Percentiles rank a stretch among this genome's conserved stretches.
These are phyloP conservation scores for Anhinga anhinga DNA, from an alignment of 2,113 vertebrate species.

Conservation along the genomic window DNA sequence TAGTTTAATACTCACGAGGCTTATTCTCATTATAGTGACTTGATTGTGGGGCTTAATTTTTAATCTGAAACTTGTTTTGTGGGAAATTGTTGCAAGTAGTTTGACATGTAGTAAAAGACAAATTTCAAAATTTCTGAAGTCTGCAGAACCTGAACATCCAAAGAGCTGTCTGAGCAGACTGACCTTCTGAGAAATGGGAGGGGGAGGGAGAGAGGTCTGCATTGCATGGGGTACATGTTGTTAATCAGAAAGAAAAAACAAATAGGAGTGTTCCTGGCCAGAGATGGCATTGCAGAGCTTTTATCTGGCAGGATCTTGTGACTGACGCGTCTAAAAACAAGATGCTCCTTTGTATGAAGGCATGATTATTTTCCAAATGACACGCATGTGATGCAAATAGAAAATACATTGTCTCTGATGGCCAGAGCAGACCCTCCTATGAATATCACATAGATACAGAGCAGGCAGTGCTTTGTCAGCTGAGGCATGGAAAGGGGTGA, in stretches of 20 bases:
- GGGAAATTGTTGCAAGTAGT: neutral
- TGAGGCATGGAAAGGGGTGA: accelerated
- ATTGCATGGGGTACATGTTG: neutral
- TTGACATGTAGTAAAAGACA: neutral
- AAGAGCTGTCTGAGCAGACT: neutral
- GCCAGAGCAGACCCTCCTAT: neutral
- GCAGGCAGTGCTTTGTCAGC: neutral
- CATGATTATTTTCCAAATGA: neutral
- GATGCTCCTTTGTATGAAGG: neutral
- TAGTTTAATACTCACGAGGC: neutral
- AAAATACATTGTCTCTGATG: neutral
- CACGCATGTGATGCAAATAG: neutral
- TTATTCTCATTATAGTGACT: neutral
- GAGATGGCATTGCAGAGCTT: neutral
- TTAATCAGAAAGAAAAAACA: neutral
- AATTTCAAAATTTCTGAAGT: neutral
- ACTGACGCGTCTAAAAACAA: neutral
- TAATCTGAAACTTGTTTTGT: neutral
- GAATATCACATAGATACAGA: neutral
- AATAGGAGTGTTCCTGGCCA: neutral
- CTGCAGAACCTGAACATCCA: neutral
- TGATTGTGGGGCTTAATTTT: neutral
- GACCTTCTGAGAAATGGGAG: neutral
- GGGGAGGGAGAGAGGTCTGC: neutral
- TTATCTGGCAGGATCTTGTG: neutral